phyloP scores from a whole-genome alignment of 53 echinoderm and acorn worm species.

The Echinarachnius parma region DNA sequence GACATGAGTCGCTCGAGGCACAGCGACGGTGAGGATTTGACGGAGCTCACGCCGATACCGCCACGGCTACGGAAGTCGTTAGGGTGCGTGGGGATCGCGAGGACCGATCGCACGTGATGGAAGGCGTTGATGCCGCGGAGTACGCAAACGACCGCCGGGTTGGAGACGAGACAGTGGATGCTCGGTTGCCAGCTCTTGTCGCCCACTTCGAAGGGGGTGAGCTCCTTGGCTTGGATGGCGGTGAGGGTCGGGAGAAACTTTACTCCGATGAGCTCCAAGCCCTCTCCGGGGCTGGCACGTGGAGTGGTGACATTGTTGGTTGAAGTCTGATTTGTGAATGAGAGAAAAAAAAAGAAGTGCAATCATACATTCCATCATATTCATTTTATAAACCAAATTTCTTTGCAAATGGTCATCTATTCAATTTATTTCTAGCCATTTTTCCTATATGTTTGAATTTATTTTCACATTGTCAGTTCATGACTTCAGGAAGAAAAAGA shows the following conservation, averaged over 20 bases:
- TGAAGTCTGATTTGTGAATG: constrained; percentile 46
- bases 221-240: constrained; percentile 83
- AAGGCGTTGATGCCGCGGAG: constrained; percentile 87
- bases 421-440: too few relatives aligned
- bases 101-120: constrained; percentile 62
- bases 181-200: constrained; percentile 91
- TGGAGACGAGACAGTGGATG: constrained; percentile 69
- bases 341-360: constrained; percentile 11
- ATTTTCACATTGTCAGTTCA: too few relatives aligned
- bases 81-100: constrained; percentile 52
- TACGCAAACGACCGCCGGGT: constrained; percentile 79
- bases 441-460: too few relatives aligned
- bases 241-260: constrained; percentile 85
- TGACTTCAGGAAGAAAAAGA: too few relatives aligned
- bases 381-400: too few relatives aligned
- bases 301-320: constrained; percentile 45
- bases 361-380: too few relatives aligned
- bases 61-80: constrained; percentile 32
- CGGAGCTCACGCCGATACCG: too few relatives aligned
- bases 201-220: constrained; percentile 96
- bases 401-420: too few relatives aligned
- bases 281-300: constrained; percentile 48
- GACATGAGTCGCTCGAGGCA: constrained; percentile 75
- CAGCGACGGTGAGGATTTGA: constrained; percentile 7
- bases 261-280: constrained; percentile 87